These are phyloP conservation scores for Sebastes trivittatus DNA, from an alignment of 2,797 vertebrate genomes.

Conservation along the genomic window DNA sequence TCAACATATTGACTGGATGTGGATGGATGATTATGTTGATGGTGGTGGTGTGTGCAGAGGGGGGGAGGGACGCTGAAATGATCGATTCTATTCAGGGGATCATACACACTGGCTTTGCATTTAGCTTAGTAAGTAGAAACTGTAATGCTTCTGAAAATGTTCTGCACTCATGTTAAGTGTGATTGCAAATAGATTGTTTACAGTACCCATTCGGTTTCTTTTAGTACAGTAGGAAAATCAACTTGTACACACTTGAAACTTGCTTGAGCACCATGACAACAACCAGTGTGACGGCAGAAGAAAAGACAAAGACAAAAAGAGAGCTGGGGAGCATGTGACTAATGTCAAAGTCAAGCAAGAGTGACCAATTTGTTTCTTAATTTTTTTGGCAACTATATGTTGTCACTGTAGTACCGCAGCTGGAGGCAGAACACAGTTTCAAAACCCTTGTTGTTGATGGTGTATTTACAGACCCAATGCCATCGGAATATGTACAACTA, in stretches of 20 bases:
- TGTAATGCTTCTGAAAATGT: neutral
- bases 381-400: neutral
- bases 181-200: neutral
- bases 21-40: conserved; percentile 14
- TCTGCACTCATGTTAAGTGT: neutral
- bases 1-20: conserved; percentile 11
- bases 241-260: neutral
- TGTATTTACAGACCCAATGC: neutral
- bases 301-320: neutral
- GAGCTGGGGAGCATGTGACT: neutral
- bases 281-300: neutral
- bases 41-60: neutral
- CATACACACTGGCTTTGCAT: neutral
- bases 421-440: neutral
- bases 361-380: neutral
- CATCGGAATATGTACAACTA: neutral
- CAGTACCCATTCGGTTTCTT: neutral
- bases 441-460: neutral
- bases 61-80: neutral
- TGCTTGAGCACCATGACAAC: neutral
- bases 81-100: neutral
- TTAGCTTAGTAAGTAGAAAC: neutral
- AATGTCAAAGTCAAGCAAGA: neutral
- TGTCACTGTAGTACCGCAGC: neutral
- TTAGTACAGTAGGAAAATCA: neutral